Base-by-base conservation (phyloP, 2,113 vertebrate species). In the Calyptommatus sinebrachiatus region DNA sequence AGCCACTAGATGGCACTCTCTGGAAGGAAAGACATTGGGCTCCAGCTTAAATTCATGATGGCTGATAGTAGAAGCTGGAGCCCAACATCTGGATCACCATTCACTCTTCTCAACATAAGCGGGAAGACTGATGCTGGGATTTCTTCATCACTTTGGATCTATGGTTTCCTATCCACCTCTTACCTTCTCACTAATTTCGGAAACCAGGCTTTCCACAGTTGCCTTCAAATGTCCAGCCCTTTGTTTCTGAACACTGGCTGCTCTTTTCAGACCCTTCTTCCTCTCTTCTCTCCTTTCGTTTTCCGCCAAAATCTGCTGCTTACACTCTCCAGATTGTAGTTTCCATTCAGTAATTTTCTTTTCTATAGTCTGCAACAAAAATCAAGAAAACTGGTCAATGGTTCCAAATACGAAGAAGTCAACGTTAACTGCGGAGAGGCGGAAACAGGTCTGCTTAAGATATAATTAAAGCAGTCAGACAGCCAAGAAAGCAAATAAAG, bases 131-230 rank as follows among this genome's bases (percentile, higher is more conserved):
- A 45, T 16, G 7, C 29, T 48, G 18, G 8, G 22, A 5, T 35
- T 24, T 31, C 45, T n/a, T 70, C 21, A 21, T 70, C 70, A n/a
- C 20, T 75, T 46, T 48, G 45, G 76, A 1, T 67, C 1, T 35
- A n/a, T 65, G 6, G 24, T 50, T 50, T 69, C 31, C 65, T 81
- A 50, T 1, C 2, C 2, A 65, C 71, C 41, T 85, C 90, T 89
- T 70, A 97, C 97, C 91, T 92, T 94, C 72, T 96, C 94, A 87
- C 76, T 96, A 83, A 97, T 79, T 86, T 95, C 94, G 31, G 83
- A 86, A 2, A 91, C 93, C 78, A 95, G 90, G 76, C 91, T 94
- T 86, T 96, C 94, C 71, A 95, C 80, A 21, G 93, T 88, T n/a
- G 88, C 91, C 89, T 96, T 95, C 60, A 96, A 96, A 65, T 5